Base-by-base conservation (phyloP, 1,140 invertebrate genomes). In the Drosophila ironensis region DNA sequence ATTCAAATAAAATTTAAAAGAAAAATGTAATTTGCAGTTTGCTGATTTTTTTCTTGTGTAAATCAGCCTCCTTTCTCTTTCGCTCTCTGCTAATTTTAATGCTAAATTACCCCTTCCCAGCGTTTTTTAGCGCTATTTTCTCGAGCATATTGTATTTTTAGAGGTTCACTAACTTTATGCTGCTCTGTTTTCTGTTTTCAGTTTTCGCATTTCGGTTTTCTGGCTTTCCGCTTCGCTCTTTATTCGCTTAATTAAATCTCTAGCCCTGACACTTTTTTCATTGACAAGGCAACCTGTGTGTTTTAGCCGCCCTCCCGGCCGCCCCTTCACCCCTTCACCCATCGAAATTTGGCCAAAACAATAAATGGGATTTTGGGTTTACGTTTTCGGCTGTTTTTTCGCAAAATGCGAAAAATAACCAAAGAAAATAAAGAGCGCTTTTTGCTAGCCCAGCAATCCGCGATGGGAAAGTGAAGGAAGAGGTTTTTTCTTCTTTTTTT, bases 181-280 rank as follows among this genome's bases (percentile, higher is more conserved):
- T 45, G 61, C 63, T 38, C 40, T 54, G 20, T 37, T 24, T 25
- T 48, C 6, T 0, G 12, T 25, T 19, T 66, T 42, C 3, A 3
- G 27, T 46, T 33, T 67, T 60, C 30, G 25, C 46, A 22, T 72
- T 67, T 71, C 16, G 1, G 68, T 38, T 33, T 60, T 42, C 11
- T 33, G 52, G 42, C 54, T 61, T 37, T 37, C 56, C 63, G 56
- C 51, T 47, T 56, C 24, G 60, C 60, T n/a, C n/a, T 48, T 66
- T 81, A 72, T 76, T 69, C 61, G 72, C 67, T 82, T 84, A 84
- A 84, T 84, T 78, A 84, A 84, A 84, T 84, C 80, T 82, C 56
- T 84, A 84, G 78, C 78, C 78, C 73, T 84, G 78, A 84, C 78
- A 84, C 80, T 84, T 84, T 78, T 72, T 84, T 84, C 78, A 84